Base-by-base conservation (phyloP, 2,113 vertebrate species). In the Oenanthe melanoleuca region DNA sequence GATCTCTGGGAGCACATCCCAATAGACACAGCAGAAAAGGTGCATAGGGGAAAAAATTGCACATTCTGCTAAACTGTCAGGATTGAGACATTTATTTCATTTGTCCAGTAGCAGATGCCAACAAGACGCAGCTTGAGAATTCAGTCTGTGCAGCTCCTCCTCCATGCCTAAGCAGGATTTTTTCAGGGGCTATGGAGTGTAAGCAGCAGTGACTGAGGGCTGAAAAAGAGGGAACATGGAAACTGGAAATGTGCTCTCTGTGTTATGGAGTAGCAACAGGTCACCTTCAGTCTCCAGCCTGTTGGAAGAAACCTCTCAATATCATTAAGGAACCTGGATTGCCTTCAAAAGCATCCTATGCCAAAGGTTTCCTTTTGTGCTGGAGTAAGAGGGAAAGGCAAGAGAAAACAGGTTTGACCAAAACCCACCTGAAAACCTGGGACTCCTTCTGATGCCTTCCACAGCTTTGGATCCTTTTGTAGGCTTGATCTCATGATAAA, bases 401-500 rank as follows among this genome's bases (percentile, higher is more conserved):
- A 77, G 11, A 77, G 42, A 88, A 89, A 96, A 56, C 4, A 49
- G 10, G 9, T 66, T 71, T 74, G 40, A 78, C 53, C 28, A 83
- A 93, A 94, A 83, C 4, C 3, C 28, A 89, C 49, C 56, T 73
- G 72, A 86, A 90, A 78, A 60, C 12, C 25, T 86, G 18, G 21
- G 55, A 49, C 4, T 6, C 11, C 64, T 83, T 88, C 47, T 77
- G 49, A 47, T 86, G 75, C 22, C 18, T 80, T 93, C 40, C 40
- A 63, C 21, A 70, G n/a, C 28, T 90, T 56, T 90, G 77, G 69
- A 53, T 88, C 56, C 25, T 86, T 90, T 57, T 83, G 80, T 92
- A 79, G 82, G 15, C 72, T 96, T 95, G 37, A 52, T 44, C 23
- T 93, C 45, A 25, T 53, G 75, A 93, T 90, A 86, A 95, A 93